Evolutionary conservation across 1,140 invertebrate species (phyloP).

Genomic region (Tetramorium parvispinum): DNA sequence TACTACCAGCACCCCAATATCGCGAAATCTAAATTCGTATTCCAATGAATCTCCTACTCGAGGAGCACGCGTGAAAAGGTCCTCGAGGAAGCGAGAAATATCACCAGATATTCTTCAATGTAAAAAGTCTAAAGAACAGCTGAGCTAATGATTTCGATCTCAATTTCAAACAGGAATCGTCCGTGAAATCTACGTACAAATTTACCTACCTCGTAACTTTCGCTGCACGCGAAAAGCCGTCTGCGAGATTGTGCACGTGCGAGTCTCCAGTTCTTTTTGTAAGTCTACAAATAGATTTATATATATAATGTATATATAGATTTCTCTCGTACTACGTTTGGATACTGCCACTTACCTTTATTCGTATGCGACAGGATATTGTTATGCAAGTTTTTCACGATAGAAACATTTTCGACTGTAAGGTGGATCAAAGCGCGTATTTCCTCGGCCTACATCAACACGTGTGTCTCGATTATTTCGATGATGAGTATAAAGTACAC

Average conservation of each 20-base stretch:
- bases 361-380: constrained; percentile 87
- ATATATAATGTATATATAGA: constrained; percentile 31
- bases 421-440: constrained; percentile 85
- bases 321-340: constrained; percentile 11
- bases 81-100: background rate
- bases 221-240: constrained; percentile 79
- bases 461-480: constrained; percentile 18
- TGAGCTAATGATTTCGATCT: background rate
- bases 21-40: background rate
- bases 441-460: constrained; percentile 84
- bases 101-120: background rate
- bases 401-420: constrained; percentile 84
- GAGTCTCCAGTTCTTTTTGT: constrained; percentile 86
- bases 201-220: constrained; percentile 81
- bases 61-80: background rate
- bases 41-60: background rate
- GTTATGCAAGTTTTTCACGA: constrained; percentile 86
- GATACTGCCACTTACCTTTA: constrained; percentile 81
- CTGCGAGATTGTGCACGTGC: constrained; percentile 80
- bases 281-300: constrained; percentile 83
- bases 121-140: background rate
- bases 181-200: constrained; percentile 14
- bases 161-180: background rate
- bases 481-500: background rate
- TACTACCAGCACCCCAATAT: constrained; percentile 66